Conservation (phyloP, 2,113 vertebrate genomes). For the zebrafish (Danio rerio) region DNA sequence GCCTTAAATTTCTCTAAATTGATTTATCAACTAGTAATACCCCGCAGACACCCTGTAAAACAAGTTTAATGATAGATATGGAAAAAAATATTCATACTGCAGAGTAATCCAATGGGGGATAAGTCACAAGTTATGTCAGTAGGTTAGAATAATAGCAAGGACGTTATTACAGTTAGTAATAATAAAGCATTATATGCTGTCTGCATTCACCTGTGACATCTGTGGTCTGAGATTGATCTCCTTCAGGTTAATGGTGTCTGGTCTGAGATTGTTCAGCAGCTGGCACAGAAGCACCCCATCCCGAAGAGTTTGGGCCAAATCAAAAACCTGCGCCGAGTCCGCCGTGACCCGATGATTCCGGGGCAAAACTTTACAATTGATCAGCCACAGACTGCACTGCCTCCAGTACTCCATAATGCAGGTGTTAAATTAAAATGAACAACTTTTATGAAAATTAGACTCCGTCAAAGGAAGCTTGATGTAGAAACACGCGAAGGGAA, state of each 20-base stretch:
- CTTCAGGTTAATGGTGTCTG: conserved; percentile 90
- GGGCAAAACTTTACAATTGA: conserved; percentile 91
- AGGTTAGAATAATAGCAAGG: background rate
- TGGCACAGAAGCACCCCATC: conserved; percentile 95
- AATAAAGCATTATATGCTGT: background rate
- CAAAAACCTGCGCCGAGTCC: conserved; percentile 94
- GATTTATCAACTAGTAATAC: too few species aligned
- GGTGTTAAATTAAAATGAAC: background rate
- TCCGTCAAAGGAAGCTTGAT: background rate
- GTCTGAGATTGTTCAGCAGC: conserved; percentile 90
- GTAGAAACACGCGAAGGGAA: background rate
- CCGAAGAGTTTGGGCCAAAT: conserved; percentile 91
- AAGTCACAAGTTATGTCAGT: background rate
- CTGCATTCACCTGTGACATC: conserved; percentile 89
- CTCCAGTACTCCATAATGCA: conserved; percentile 91
- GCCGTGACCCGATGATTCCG: conserved; percentile 90
- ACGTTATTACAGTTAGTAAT: background rate
- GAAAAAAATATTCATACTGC: background rate
- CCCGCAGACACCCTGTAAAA: too few species aligned
- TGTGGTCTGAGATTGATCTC: conserved; percentile 96
- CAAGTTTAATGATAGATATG: too few species aligned
- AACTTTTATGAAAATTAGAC: background rate
- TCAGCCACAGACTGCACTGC: conserved; percentile 93
- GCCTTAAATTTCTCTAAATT: too few species aligned
- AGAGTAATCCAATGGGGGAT: background rate